phyloP scores from a whole-genome alignment of 2,888 invertebrate species.

The Hyalella azteca region DNA sequence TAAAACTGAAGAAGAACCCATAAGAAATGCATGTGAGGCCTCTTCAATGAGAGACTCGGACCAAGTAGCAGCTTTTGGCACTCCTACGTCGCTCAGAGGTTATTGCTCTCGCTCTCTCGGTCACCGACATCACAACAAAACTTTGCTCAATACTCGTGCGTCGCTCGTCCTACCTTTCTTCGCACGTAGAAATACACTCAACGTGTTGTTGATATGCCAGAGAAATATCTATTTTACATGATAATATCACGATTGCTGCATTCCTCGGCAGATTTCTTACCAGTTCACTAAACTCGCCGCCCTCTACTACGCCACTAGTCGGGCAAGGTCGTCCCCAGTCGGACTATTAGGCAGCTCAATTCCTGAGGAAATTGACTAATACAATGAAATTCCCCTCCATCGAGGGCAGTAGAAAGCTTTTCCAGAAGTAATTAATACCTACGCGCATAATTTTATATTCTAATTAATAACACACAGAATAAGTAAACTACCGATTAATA shows the following conservation, averaged over 20 bases:
- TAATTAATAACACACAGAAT: too few species aligned
- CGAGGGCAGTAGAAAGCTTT: too few species aligned
- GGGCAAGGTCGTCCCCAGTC: too few species aligned
- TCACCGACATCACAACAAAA: neutral
- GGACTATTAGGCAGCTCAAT: too few species aligned
- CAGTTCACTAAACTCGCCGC: neutral
- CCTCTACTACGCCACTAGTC: neutral
- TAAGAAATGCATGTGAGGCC: conserved; percentile 5
- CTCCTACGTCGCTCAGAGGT: neutral
- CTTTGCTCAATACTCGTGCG: neutral
- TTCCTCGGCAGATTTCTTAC: neutral
- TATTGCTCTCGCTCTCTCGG: conserved; percentile 20
- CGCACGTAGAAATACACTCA: too few species aligned
- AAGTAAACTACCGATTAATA: too few species aligned
- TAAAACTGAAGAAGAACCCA: neutral
- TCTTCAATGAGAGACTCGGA: neutral
- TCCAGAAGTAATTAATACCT: too few species aligned
- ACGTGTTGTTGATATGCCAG: neutral
- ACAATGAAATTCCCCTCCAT: too few species aligned
- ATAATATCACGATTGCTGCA: neutral
- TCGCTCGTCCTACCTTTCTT: too few species aligned
- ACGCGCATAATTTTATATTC: too few species aligned
- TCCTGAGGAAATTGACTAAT: too few species aligned
- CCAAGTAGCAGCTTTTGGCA: neutral
- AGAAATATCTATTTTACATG: neutral